phyloP scores from a whole-genome alignment of 1,140 invertebrate genomes.

The Dreissena polymorpha region DNA sequence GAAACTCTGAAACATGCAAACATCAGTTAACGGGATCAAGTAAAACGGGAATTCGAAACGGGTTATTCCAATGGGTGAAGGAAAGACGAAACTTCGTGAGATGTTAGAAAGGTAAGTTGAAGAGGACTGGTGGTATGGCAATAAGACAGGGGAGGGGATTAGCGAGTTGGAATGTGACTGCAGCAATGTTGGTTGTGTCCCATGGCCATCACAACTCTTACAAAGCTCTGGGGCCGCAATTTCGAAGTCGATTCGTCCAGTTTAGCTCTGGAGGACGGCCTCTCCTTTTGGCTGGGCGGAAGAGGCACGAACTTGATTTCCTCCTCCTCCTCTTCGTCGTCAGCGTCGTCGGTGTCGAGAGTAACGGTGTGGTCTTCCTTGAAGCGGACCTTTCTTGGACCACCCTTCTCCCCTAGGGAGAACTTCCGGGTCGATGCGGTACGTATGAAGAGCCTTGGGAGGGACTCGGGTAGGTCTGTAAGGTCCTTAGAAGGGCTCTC shows the following conservation, averaged over 20 bases:
- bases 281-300: background rate
- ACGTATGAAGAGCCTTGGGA: slow-evolving; percentile 35
- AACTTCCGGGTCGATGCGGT: slow-evolving; percentile 22
- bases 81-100: too few relatives aligned
- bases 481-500: slow-evolving; percentile 1
- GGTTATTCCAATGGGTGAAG: too few relatives aligned
- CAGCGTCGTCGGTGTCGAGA: background rate
- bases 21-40: too few relatives aligned
- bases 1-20: slow-evolving; percentile 23
- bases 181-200: too few relatives aligned
- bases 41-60: too few relatives aligned
- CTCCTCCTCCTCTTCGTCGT: background rate
- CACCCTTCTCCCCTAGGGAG: slow-evolving; percentile 2
- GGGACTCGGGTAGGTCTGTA: background rate
- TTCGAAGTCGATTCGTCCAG: slow-evolving; percentile 39
- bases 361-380: slow-evolving; percentile 3
- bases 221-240: slow-evolving; percentile 42
- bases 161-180: too few relatives aligned
- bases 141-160: too few relatives aligned
- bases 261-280: slow-evolving; percentile 39
- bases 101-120: too few relatives aligned
- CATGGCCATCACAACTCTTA: slow-evolving; percentile 12
- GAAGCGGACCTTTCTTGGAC: slow-evolving; percentile 12
- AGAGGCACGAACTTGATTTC: slow-evolving; percentile 29
- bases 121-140: too few relatives aligned